Conservation (phyloP, 1,140 invertebrate species). For the Conus ventricosus region DNA sequence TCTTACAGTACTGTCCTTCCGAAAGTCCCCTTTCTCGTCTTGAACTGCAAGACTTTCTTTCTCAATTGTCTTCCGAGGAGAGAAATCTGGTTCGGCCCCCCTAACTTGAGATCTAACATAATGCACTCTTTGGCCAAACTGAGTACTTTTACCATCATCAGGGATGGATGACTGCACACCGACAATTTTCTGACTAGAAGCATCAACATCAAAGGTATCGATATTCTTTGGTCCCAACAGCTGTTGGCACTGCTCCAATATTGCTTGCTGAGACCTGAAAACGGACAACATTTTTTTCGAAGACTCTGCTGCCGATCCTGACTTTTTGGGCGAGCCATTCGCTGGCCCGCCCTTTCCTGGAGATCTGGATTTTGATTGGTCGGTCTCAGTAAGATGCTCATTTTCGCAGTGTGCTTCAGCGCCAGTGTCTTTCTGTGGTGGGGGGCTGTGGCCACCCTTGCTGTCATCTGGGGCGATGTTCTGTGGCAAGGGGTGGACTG, state of each 20-base stretch:
- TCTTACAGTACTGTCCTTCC: neutral
- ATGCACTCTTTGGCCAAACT: neutral
- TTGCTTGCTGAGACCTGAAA: neutral
- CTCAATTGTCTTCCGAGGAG: neutral
- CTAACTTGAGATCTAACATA: neutral
- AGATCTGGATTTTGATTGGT: neutral
- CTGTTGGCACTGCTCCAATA: neutral
- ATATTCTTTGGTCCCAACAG: neutral
- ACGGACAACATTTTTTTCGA: neutral
- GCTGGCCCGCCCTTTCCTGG: neutral
- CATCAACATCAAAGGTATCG: neutral
- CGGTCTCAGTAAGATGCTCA: neutral
- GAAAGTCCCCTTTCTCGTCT: neutral
- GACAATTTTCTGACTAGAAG: neutral
- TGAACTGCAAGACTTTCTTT: neutral
- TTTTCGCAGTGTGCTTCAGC: neutral
- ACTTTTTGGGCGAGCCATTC: neutral
- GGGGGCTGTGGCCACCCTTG: neutral
- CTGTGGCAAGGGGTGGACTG: conserved; percentile 21
- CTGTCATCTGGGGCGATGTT: neutral
- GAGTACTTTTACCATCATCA: neutral
- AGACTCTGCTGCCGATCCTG: neutral
- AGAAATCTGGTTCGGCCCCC: neutral
- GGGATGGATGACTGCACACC: neutral
- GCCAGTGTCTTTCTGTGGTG: neutral